Evolutionary conservation across 2,888 invertebrate genomes (phyloP), one percentile per base, ranked within the genome.

Genomic region (Ormyrus rosae): DNA sequence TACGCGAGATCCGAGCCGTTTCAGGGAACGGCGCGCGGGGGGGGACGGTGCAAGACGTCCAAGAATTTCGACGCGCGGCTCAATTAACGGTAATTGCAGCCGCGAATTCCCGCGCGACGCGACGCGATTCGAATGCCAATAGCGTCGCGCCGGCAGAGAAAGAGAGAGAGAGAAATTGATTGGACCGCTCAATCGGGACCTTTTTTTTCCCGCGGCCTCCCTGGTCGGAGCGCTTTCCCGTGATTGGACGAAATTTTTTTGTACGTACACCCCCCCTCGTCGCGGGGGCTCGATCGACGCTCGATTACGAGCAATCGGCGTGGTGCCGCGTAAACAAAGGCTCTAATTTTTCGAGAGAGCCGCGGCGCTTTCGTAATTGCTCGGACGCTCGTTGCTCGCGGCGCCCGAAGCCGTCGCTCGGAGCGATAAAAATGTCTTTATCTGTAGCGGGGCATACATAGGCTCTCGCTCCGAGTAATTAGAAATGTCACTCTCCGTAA

Each of bases 11-110:
- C 58, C 13, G 13, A 58, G 13, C 6, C 11, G 58, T 68, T 53
- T 55, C 45, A 68, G 55, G 45, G 68, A 68, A 68, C 10, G n/a
- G 13, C 3, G 19, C 10, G 10, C n/a, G 6, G 58, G 58, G 58
- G 58, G n/a, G 0, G 13, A 6, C 13, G 2, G 9, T 79, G 73
- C 68, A 60, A 34, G 3, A 4, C 34, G 34, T 34, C 34, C 34
- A 81, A 83, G 85, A 84, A 85, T 85, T 84, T 81, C 73, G 83
- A 83, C 82, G 83, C 77, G 83, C 77, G 71, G 84, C 83, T 87
- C 84, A 86, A 87, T 87, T 86, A 86, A 85, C 81, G 78, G 84
- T 83, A 85, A 87, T 87, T 86, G 84, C 85, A 84, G 84, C 81
- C 83, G 84, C 83, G 83, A 85, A 85, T 86, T 84, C 84, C 34